Percentiles rank a stretch among this genome's conserved stretches.
Conservation (phyloP, 2,797 vertebrate species). For the Sebastolobus altivelis region DNA sequence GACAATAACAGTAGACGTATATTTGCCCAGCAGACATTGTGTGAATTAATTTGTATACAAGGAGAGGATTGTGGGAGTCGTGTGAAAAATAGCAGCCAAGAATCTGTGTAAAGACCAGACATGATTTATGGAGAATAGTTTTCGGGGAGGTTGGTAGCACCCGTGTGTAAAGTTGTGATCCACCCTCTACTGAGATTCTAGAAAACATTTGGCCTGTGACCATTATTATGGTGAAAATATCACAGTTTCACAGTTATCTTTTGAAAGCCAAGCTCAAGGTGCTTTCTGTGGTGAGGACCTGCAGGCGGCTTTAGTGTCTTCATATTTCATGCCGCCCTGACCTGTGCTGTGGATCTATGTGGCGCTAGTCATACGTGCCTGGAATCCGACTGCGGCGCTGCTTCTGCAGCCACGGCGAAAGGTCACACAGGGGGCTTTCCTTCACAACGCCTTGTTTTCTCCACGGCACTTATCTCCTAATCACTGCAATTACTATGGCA, state of each 20-base stretch:
- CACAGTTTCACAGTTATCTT: slow-evolving; percentile 21
- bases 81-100: slow-evolving; percentile 47
- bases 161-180: slow-evolving; percentile 40
- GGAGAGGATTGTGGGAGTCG: slow-evolving; percentile 48
- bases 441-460: slow-evolving; percentile 58
- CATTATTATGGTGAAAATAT: slow-evolving; percentile 28
- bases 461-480: slow-evolving; percentile 76
- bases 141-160: slow-evolving; percentile 13
- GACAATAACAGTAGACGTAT: neutral
- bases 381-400: slow-evolving; percentile 50
- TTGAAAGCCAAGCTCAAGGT: slow-evolving; percentile 44
- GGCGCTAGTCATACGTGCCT: slow-evolving; percentile 52
- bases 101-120: slow-evolving; percentile 25
- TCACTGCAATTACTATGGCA: slow-evolving; percentile 81
- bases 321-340: slow-evolving; percentile 32
- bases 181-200: slow-evolving; percentile 36
- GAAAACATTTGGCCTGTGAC: slow-evolving; percentile 35
- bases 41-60: slow-evolving; percentile 54
- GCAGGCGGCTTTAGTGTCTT: slow-evolving; percentile 33
- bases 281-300: slow-evolving; percentile 35
- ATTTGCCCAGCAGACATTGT: slow-evolving; percentile 25
- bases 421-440: slow-evolving; percentile 68
- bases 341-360: slow-evolving; percentile 47
- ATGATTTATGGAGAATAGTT: slow-evolving; percentile 48
- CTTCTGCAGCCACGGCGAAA: slow-evolving; percentile 61